These are phyloP conservation scores for Colletes collaris DNA, from an alignment of 2,888 invertebrate genomes.

Conservation along the genomic window DNA sequence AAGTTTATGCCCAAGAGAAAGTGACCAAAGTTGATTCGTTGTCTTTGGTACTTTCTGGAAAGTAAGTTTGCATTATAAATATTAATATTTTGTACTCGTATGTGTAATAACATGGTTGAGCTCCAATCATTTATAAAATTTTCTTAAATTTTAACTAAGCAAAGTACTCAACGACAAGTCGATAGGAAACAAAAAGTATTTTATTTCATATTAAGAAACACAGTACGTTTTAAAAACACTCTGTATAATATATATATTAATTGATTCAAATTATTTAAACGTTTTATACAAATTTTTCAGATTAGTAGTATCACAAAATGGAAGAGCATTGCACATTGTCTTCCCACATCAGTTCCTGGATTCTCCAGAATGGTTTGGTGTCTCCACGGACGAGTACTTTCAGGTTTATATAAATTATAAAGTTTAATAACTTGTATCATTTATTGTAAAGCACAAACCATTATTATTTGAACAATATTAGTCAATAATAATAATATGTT, in stretches of 20 bases:
- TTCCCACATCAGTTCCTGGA: slow-evolving; percentile 94
- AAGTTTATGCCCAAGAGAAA: slow-evolving; percentile 94
- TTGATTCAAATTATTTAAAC: neutral
- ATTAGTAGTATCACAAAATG: slow-evolving; percentile 93
- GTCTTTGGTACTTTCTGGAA: slow-evolving; percentile 93
- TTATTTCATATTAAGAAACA: no score
- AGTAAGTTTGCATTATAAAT: slow-evolving; percentile 86
- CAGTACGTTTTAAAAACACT: neutral
- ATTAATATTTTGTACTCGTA: slow-evolving; percentile 1
- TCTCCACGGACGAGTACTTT: slow-evolving; percentile 93
- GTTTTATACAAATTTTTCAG: slow-evolving; percentile 83
- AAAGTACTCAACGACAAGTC: no score
- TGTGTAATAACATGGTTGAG: no score
- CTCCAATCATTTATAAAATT: no score
- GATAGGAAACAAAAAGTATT: no score
- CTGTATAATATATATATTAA: neutral
- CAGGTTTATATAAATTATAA: slow-evolving; percentile 85
- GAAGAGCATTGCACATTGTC: slow-evolving; percentile 92
- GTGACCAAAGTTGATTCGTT: slow-evolving; percentile 94
- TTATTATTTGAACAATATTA: no score
- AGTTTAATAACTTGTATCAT: no score
- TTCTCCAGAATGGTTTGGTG: slow-evolving; percentile 95
- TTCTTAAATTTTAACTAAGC: no score
- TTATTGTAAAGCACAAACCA: no score
- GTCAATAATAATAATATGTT: no score